Base-by-base conservation (phyloP, 2,888 invertebrate species). In the Drosophila ochracea region DNA sequence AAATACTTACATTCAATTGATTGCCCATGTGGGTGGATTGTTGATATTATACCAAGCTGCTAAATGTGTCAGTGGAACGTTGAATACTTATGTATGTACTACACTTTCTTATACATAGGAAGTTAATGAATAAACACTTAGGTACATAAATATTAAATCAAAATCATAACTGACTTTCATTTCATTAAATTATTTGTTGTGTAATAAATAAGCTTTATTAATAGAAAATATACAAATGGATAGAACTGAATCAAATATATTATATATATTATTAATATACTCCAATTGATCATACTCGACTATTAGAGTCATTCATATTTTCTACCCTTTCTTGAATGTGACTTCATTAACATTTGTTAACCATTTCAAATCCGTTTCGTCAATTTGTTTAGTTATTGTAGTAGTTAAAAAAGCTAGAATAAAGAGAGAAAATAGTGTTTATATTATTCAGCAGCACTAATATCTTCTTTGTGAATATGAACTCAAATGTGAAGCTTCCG, bases 61-160 rank as follows among this genome's bases (percentile, higher is more conserved):
- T 67, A 70, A 85, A 84, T 88, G 74, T 84, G 85, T 74, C 87
- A 84, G 69, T 80, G 73, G 78, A 77, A 58, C 74, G 49, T 52
- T 35, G 28, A 33, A 58, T 19, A 35, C 21, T 25, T 43, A 28
- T 33, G 2, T 39, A 41, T n/a, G n/a, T 41, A 41, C n/a, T n/a
- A 41, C 10, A 7, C 19, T 37, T 5, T 43, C 21, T 3, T 43
- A 19, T 68, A 64, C 43, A 74, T 70, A 67, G 75, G 74, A 78
- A 66, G 49, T 30, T 21, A 65, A 50, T 73, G n/a, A 63, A 53
- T 50, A 28, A 54, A 50, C 35, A 54, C 49, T 11, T 21, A 33
- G 58, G 16, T 43, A 19, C 10, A 30, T 43, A 19, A 11, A 21
- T 19, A 52, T 21, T 25, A 16, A n/a, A 43, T 57, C 7, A 39